These are phyloP conservation scores for Carollia perspicillata DNA, from an alignment of 2,113 vertebrate species.

Conservation along the genomic window DNA sequence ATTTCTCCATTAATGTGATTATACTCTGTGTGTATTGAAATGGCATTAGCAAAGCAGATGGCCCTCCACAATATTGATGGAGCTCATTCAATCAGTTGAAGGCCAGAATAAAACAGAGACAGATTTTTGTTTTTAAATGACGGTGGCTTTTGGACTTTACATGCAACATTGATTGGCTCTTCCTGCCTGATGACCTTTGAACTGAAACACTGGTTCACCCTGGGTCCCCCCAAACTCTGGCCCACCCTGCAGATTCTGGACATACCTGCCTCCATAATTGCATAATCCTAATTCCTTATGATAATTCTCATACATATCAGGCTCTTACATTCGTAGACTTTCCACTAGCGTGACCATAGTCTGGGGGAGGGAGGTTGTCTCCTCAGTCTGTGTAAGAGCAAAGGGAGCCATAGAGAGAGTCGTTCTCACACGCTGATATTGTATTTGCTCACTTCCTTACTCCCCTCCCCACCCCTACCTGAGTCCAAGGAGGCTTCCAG, in stretches of 20 bases:
- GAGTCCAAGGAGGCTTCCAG: background rate
- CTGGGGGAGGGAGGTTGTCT: background rate
- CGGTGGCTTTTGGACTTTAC: background rate
- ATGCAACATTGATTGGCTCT: rapidly evolving
- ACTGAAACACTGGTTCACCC: background rate
- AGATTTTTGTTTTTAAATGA: background rate
- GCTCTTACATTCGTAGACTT: background rate
- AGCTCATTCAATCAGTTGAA: background rate
- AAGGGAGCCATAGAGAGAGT: background rate
- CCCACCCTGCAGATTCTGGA: background rate
- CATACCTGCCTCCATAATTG: too few species aligned
- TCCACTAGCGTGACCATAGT: background rate
- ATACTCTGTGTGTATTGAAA: background rate
- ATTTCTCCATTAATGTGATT: background rate
- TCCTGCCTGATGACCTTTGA: background rate
- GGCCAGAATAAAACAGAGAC: background rate
- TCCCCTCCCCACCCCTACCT: background rate
- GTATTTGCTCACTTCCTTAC: rapidly evolving
- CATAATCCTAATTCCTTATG: background rate
- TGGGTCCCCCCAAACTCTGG: background rate
- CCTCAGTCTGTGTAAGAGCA: background rate
- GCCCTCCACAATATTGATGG: background rate
- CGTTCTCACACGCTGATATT: background rate
- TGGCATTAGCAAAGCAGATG: background rate
- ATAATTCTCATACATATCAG: background rate